Evolutionary conservation across 92 coral and sea anemone species (phyloP), one percentile per base, ranked within the genome.

Genomic region (Parazoanthus swiftii): DNA sequence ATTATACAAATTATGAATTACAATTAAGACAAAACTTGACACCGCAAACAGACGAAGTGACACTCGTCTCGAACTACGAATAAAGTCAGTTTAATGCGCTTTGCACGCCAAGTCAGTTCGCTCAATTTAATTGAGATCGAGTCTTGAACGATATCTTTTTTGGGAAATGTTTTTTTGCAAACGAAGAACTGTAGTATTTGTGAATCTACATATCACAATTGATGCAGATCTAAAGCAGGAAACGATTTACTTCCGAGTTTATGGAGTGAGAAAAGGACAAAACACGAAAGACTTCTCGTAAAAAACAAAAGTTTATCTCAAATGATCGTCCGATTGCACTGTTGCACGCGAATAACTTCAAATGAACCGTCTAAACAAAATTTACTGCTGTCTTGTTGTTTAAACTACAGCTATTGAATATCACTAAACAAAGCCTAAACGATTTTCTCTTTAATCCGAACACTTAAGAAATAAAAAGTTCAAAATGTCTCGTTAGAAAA

Each of bases 351-450:
- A 50, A 25, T 33, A 26, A 33, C 6, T 33, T 79, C 35, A 48
- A 50, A 48, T 46, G 77, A 79, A 79, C 20, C 43, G 5, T 29
- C 63, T 6, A 78, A 79, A 79, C 43, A 23, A 25, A 46, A 7
- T 15, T 46, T 46, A 35, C 36, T 50, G 37, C 21, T 14, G 42
- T 20, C 80, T 18, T 46, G 63, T 10, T n/a, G 23, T 23, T 44
- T 23, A 77, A 77, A 42, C 44, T 78, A 37, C 20, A 82, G 8
- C 86, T 38, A 82, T 63, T 65, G 20, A 18, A 20, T 8, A 8
- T 80, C 26, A n/a, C 42, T 16, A 44, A 36, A 65, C 86, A 79
- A 79, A n/a, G 63, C 82, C n/a, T n/a, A 82, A 82, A 82, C 58
- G 56, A 36, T 80, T 80, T 80, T 80, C 25, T 37, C 70, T 25